These are phyloP conservation scores for Alloplasta piceator DNA, from an alignment of 2,888 invertebrate species.

Conservation along the genomic window DNA sequence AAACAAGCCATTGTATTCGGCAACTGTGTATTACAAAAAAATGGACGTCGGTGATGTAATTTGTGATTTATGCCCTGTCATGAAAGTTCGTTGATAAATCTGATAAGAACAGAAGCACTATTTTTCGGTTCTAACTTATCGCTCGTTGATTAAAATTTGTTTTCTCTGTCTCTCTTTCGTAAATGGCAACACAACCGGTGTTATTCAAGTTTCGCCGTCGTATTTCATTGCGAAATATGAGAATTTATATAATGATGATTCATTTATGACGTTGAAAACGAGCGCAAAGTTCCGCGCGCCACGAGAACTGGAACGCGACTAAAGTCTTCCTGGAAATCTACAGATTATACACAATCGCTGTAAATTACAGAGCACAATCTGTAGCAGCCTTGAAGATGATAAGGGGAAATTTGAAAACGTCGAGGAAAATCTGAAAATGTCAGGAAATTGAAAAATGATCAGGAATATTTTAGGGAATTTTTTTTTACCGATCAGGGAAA, in stretches of 20 bases:
- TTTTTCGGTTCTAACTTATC: neutral
- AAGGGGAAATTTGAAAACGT: too few species aligned
- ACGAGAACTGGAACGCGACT: constrained; percentile 21
- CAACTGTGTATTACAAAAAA: too few species aligned
- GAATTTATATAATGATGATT: constrained; percentile 3
- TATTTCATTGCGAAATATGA: neutral
- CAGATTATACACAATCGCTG: neutral
- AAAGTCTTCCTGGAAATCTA: neutral
- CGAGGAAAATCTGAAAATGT: too few species aligned
- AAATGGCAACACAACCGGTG: neutral
- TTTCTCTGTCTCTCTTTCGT: neutral
- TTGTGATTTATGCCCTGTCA: too few species aligned
- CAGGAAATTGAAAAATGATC: neutral
- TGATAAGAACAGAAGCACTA: too few species aligned
- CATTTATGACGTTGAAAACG: constrained; percentile 9
- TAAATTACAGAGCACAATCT: neutral
- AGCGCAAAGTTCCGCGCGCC: neutral
- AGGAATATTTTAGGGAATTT: neutral
- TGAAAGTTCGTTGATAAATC: too few species aligned
- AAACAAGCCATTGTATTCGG: too few species aligned
- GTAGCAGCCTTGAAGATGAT: too few species aligned
- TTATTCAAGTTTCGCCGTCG: neutral
- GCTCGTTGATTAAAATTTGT: neutral
- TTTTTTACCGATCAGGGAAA: neutral
- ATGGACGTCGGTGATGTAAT: too few species aligned